A percentile compares a stretch with the other conserved stretches of the same genome.
phyloP scores from a whole-genome alignment of 2,888 invertebrate genomes.

The Hirtodrosophila confusa region DNA sequence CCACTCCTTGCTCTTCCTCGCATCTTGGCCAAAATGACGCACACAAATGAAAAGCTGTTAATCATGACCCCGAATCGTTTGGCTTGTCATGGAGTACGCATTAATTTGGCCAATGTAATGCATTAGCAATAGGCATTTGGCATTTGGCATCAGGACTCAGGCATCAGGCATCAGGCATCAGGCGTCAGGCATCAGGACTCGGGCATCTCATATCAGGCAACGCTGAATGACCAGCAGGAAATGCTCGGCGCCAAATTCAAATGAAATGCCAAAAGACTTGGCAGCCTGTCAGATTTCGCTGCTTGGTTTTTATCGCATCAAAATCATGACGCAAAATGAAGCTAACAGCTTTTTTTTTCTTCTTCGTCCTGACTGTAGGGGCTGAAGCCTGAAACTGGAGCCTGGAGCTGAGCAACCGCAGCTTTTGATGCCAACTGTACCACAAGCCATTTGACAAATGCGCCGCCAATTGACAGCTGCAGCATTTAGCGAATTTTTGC shows the following conservation, averaged over 20 bases:
- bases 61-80: constrained; percentile 59
- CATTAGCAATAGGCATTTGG: constrained; percentile 51
- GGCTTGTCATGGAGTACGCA: constrained; percentile 67
- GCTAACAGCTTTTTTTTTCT: not conserved
- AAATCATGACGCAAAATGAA: constrained; percentile 20
- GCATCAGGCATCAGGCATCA: constrained; percentile 16
- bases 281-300: constrained; percentile 35
- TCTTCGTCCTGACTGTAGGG: not conserved
- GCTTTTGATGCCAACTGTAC: constrained; percentile 49
- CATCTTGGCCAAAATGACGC: constrained; percentile 27
- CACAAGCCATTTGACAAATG: constrained; percentile 52
- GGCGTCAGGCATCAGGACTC: not conserved
- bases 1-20: not conserved
- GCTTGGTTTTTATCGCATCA: constrained; percentile 21
- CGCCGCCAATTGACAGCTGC: constrained; percentile 51
- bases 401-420: constrained; percentile 1
- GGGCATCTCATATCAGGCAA: constrained; percentile 9
- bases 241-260: constrained; percentile 46
- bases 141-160: constrained; percentile 8
- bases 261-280: constrained; percentile 60
- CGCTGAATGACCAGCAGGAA: constrained; percentile 66
- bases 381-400: too few relatives aligned
- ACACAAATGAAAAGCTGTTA: constrained; percentile 61
- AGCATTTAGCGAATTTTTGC: constrained; percentile 15
- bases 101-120: constrained; percentile 57